A percentile compares a stretch with the other conserved stretches of the same genome.
Evolutionary conservation across 2,888 invertebrate species (phyloP).

Genomic region (Nomada ferruginata): DNA sequence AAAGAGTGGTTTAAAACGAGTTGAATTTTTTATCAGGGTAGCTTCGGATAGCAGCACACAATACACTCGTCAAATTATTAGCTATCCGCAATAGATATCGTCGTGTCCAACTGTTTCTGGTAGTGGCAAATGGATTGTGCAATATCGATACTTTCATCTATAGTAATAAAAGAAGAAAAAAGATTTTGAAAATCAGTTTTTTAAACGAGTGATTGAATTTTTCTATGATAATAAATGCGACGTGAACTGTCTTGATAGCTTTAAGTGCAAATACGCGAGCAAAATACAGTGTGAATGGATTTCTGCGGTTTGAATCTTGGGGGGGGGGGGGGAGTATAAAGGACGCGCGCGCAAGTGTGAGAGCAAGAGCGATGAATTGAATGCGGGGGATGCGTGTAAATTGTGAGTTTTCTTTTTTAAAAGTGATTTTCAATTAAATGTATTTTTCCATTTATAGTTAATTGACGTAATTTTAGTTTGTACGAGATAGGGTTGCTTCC

Average conservation of each 20-base stretch:
- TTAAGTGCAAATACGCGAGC: conserved; percentile 46
- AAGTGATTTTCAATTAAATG: conserved; percentile 36
- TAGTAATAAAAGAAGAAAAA: conserved; percentile 40
- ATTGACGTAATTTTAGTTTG: conserved; percentile 27
- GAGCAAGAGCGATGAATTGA: conserved; percentile 5
- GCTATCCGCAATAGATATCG: conserved; percentile 24
- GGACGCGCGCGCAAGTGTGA: conserved; percentile 40
- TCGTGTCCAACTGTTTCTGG: conserved; percentile 40
- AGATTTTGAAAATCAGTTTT: conserved; percentile 48
- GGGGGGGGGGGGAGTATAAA: neutral
- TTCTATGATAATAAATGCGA: conserved; percentile 50
- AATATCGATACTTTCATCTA: conserved; percentile 62
- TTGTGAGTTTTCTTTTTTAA: conserved; percentile 27
- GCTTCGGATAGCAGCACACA: neutral
- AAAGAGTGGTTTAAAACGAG: neutral
- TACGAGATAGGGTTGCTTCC: conserved; percentile 25
- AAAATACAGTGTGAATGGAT: conserved; percentile 41
- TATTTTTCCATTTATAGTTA: conserved; percentile 40
- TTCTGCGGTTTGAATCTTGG: conserved; percentile 24
- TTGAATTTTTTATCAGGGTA: conserved; percentile 5
- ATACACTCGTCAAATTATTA: conserved; percentile 38
- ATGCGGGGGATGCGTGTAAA: conserved; percentile 22
- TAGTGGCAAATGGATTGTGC: conserved; percentile 48
- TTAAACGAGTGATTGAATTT: conserved; percentile 51
- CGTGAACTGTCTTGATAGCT: conserved; percentile 45